These are phyloP conservation scores for Alsophila aescularia DNA, from an alignment of 2,888 invertebrate species.

Conservation along the genomic window DNA sequence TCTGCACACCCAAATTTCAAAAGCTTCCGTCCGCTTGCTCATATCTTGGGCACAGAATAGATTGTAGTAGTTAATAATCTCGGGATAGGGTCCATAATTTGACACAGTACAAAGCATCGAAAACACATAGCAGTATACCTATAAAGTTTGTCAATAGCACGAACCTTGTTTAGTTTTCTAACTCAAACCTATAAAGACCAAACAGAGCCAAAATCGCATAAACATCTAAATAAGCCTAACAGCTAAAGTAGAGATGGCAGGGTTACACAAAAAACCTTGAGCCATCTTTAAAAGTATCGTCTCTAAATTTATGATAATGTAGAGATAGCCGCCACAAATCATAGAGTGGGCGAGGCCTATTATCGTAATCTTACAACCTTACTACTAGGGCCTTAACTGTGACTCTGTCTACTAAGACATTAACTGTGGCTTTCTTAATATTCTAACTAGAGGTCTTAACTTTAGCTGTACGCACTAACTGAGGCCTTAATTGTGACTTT, in stretches of 20 bases:
- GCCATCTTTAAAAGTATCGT: slow-evolving; percentile 51
- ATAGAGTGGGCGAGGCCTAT: slow-evolving; percentile 53
- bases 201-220: slow-evolving; percentile 7
- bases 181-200: slow-evolving; percentile 10
- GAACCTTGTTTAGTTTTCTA: slow-evolving; percentile 1
- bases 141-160: slow-evolving; percentile 3
- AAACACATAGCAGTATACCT: not conserved
- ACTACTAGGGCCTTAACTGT: slow-evolving; percentile 7
- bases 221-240: slow-evolving; percentile 25
- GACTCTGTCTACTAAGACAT: not conserved
- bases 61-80: too few relatives aligned
- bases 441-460: too few relatives aligned
- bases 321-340: slow-evolving; percentile 48
- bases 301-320: slow-evolving; percentile 66
- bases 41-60: too few relatives aligned
- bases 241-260: slow-evolving; percentile 35
- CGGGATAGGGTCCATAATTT: too few relatives aligned
- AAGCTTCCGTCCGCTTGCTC: too few relatives aligned
- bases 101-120: too few relatives aligned
- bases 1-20: too few relatives aligned
- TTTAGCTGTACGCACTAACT: too few relatives aligned
- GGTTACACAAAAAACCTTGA: slow-evolving; percentile 48
- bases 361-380: slow-evolving; percentile 38
- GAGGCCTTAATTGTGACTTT: too few relatives aligned
- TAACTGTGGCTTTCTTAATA: not conserved